Evolutionary conservation across 2,113 vertebrate species (phyloP).

Genomic region (Ondatra zibethicus): DNA sequence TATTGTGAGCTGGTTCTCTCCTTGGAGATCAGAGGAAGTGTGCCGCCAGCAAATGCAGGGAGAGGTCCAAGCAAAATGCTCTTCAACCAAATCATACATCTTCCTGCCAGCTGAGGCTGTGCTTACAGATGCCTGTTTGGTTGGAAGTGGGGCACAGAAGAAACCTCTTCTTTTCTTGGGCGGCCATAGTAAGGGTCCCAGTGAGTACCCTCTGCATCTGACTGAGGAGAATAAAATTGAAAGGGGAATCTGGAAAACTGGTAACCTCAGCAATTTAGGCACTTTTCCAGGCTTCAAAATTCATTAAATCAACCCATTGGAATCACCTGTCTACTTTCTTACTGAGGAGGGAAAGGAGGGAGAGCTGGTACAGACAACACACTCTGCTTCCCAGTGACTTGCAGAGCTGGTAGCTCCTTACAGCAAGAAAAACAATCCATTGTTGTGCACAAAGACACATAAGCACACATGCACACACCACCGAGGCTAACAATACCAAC

Average conservation of each 20-base stretch:
- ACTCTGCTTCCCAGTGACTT: constrained; percentile 66
- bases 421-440: constrained; percentile 35
- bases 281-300: constrained; percentile 81
- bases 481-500: background rate
- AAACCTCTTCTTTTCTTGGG: constrained; percentile 19
- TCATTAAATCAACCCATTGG: constrained; percentile 79
- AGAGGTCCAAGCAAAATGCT: constrained; percentile 17
- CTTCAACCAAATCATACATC: constrained; percentile 79
- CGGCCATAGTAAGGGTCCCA: constrained; percentile 63
- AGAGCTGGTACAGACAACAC: constrained; percentile 28
- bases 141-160: background rate
- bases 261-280: constrained; percentile 81
- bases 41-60: constrained; percentile 79
- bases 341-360: constrained; percentile 39
- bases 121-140: background rate
- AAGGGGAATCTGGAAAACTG: constrained; percentile 70
- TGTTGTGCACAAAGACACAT: background rate
- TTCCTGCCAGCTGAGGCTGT: constrained; percentile 71
- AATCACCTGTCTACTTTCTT: constrained; percentile 64
- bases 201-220: constrained; percentile 63
- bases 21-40: constrained; percentile 79
- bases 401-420: constrained; percentile 59
- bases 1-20: constrained; percentile 57
- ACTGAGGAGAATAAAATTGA: constrained; percentile 76
- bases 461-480: background rate